Conservation (phyloP, 1,140 invertebrate species). For the Cheumatopsyche charites region DNA sequence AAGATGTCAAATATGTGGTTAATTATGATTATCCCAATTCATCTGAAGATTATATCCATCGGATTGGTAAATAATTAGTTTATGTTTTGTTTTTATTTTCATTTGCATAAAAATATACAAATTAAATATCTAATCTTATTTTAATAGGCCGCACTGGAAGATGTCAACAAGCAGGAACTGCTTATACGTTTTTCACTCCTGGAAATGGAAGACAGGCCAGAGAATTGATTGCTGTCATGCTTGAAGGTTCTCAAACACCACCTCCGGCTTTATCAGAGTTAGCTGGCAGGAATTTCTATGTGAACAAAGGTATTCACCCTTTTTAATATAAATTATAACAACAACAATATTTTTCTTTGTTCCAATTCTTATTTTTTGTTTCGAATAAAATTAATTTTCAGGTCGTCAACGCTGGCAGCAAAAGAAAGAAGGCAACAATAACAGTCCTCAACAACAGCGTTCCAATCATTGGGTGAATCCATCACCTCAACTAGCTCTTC, state of each 20-base stretch:
- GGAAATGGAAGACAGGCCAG: slow-evolving; percentile 89
- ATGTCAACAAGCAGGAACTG: slow-evolving; percentile 91
- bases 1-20: slow-evolving; percentile 98
- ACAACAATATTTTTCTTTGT: not conserved
- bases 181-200: slow-evolving; percentile 96
- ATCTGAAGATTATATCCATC: slow-evolving; percentile 98
- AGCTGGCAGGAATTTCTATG: slow-evolving; percentile 55
- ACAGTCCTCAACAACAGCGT: slow-evolving; percentile 10
- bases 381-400: slow-evolving; percentile 42
- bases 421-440: slow-evolving; percentile 53
- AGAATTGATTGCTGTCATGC: slow-evolving; percentile 86
- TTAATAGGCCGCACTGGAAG: slow-evolving; percentile 84
- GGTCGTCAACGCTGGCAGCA: slow-evolving; percentile 62
- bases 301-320: slow-evolving; percentile 41
- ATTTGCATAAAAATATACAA: not conserved
- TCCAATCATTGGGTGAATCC: slow-evolving; percentile 58
- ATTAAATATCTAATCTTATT: not conserved
- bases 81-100: not conserved
- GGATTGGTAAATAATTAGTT: slow-evolving; percentile 75
- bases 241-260: slow-evolving; percentile 91
- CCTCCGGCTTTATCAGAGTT: slow-evolving; percentile 73
- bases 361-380: no score
- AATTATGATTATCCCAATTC: slow-evolving; percentile 99
- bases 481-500: slow-evolving; percentile 49
- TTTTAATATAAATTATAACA: not conserved